Percentiles rank a stretch among this genome's conserved stretches.
phyloP scores from a whole-genome alignment of 2,113 vertebrate genomes.

The Marmota monax region DNA sequence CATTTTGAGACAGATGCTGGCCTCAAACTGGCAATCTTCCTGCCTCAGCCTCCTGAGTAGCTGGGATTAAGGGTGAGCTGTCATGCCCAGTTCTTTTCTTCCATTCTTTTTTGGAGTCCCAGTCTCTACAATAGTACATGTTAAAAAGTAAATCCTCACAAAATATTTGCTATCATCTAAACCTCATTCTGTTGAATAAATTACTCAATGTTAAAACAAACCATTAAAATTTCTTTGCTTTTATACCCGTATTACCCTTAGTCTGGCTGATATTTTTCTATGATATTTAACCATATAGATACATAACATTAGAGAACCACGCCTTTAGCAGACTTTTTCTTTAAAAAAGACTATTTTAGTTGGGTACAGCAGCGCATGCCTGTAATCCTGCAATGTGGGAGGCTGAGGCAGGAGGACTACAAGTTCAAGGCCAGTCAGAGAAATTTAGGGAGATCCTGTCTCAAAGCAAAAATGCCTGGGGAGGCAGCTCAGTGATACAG shows the following conservation, averaged over 20 bases:
- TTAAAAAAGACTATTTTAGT: not conserved
- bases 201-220: not conserved
- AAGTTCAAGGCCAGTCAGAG: not conserved
- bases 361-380: not conserved
- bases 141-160: not conserved
- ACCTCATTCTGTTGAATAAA: constrained; percentile 4
- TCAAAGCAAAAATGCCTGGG: not conserved
- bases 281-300: not conserved
- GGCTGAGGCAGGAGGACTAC: not conserved
- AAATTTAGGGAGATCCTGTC: not conserved
- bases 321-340: not conserved
- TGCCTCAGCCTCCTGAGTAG: too few species aligned
- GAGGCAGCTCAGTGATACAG: not conserved
- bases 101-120: not conserved
- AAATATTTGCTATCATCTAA: not conserved
- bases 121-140: not conserved
- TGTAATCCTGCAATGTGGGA: not conserved
- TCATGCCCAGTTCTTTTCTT: not conserved
- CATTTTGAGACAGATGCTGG: too few species aligned
- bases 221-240: not conserved
- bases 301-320: not conserved
- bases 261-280: not conserved
- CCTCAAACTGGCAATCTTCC: too few species aligned
- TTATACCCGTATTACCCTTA: not conserved
- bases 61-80: too few species aligned